Evolutionary conservation across 2,113 vertebrate species (phyloP).

Genomic region (Ploceus nigricollis): DNA sequence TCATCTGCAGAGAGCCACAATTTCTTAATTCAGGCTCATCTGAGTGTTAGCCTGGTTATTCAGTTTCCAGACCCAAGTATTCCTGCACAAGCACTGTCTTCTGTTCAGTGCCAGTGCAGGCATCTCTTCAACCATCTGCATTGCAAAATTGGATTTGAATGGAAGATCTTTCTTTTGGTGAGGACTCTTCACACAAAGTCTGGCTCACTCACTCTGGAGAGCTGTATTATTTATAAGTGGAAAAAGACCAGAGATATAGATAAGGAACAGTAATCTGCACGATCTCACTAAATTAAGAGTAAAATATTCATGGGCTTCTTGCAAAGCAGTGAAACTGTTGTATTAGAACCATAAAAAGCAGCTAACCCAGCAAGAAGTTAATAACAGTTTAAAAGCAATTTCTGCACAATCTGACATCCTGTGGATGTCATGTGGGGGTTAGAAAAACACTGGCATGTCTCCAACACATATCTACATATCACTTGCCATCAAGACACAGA

Average conservation of each 20-base stretch:
- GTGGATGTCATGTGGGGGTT: constrained; percentile 14
- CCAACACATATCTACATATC: not conserved
- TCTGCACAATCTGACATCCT: constrained; percentile 10
- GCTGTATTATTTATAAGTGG: not conserved
- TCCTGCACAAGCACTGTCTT: not conserved
- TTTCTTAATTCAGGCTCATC: not conserved
- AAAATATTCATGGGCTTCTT: not conserved
- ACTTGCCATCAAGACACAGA: not conserved
- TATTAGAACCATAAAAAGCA: not conserved
- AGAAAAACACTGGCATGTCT: constrained; percentile 28
- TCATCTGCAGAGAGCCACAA: not conserved
- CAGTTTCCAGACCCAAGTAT: not conserved
- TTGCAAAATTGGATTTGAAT: not conserved
- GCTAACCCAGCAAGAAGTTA: constrained; percentile 3
- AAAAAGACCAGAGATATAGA: not conserved
- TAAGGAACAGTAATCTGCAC: not conserved
- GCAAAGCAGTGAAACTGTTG: not conserved
- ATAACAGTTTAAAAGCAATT: constrained; percentile 13
- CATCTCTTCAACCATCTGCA: not conserved
- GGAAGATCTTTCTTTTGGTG: not conserved
- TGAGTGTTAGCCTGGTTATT: not conserved
- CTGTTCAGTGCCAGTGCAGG: not conserved
- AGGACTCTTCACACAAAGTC: not conserved
- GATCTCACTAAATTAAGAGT: not conserved
- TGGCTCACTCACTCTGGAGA: not conserved